Evolutionary conservation across 1,140 invertebrate genomes (phyloP).

Genomic region (Ostrea denselamellosa): DNA sequence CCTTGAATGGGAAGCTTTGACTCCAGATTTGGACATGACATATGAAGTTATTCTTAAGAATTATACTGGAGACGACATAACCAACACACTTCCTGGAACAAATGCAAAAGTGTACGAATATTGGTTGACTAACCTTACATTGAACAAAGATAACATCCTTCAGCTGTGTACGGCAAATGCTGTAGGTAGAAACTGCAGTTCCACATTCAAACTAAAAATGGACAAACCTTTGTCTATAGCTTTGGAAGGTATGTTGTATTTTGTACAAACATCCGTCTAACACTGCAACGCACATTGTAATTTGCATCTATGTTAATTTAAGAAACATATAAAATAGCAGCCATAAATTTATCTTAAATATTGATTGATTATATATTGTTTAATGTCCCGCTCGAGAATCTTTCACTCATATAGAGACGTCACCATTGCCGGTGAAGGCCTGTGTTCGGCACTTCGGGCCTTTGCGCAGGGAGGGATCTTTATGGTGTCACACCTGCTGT

Average conservation of each 20-base stretch:
- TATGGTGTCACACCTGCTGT: too few species aligned
- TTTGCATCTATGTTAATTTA: too few species aligned
- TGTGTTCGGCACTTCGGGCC: too few species aligned
- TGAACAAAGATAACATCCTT: neutral
- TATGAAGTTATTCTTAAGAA: neutral
- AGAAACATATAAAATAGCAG: too few species aligned
- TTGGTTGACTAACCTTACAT: neutral
- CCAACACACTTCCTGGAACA: neutral
- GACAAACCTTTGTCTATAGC: neutral
- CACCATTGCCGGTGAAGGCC: too few species aligned
- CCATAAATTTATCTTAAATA: too few species aligned
- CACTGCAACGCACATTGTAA: too few species aligned
- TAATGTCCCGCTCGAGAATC: too few species aligned
- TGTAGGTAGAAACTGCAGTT: neutral
- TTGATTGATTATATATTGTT: too few species aligned
- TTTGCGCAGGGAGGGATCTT: too few species aligned
- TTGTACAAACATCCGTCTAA: too few species aligned
- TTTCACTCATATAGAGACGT: too few species aligned
- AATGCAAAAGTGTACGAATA: neutral
- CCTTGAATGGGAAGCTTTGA: neutral
- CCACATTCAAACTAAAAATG: slow-evolving; percentile 1
- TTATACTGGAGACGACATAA: neutral
- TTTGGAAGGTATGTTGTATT: neutral
- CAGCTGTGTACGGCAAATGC: neutral
- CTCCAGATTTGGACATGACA: neutral